Conservation (phyloP, 1,140 invertebrate genomes). For the Heliconius hermathena region DNA sequence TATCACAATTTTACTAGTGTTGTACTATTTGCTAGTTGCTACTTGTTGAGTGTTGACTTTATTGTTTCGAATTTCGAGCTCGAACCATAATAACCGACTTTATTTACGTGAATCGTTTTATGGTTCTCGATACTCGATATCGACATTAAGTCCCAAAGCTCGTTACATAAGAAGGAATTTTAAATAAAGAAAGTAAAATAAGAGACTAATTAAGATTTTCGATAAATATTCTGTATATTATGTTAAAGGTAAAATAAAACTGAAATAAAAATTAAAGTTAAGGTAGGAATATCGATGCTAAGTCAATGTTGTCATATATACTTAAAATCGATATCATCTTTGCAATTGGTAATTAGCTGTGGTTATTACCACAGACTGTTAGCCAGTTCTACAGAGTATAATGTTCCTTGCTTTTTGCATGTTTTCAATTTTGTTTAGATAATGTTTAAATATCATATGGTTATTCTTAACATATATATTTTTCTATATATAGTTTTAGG, state of each 20-base stretch:
- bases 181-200: background rate
- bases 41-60: constrained; percentile 9
- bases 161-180: background rate
- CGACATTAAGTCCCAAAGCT: background rate
- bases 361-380: background rate
- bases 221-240: too few relatives aligned
- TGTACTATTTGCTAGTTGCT: background rate
- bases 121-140: background rate
- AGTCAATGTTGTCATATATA: background rate
- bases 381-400: too few relatives aligned
- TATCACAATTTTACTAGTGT: constrained; percentile 8
- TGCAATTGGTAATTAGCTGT: background rate
- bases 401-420: too few relatives aligned
- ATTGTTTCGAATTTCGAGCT: background rate
- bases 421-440: too few relatives aligned
- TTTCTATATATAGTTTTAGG: too few relatives aligned
- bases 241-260: too few relatives aligned
- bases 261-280: background rate
- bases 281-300: background rate
- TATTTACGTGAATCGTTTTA: background rate
- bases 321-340: background rate
- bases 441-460: too few relatives aligned
- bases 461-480: too few relatives aligned
- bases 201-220: background rate
- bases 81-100: background rate